Conservation (phyloP, 2,888 invertebrate genomes). For the Aporophyla lueneburgensis region DNA sequence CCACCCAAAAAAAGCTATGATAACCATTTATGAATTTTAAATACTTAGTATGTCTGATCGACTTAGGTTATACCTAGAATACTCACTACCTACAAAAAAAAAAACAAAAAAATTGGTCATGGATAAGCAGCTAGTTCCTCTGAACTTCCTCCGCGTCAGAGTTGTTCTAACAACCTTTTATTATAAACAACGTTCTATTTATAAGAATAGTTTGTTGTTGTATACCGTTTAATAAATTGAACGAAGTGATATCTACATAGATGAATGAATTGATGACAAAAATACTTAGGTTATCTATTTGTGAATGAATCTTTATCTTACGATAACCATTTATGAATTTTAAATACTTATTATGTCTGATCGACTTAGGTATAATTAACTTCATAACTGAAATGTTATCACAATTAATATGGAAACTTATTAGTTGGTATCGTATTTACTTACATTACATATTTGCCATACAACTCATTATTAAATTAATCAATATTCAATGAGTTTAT, state of each 20-base stretch:
- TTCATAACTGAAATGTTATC: slow-evolving; percentile 29
- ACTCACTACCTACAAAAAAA: neutral
- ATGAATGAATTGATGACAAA: neutral
- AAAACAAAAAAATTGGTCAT: no score
- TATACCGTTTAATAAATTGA: neutral
- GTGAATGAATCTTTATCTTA: slow-evolving; percentile 25
- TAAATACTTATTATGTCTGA: slow-evolving; percentile 7
- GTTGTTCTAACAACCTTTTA: slow-evolving; percentile 12
- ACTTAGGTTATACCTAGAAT: slow-evolving; percentile 18
- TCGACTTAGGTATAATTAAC: slow-evolving; percentile 22
- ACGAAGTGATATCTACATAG: neutral
- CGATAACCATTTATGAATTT: slow-evolving; percentile 9
- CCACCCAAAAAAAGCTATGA: neutral
- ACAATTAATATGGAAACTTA: slow-evolving; percentile 10
- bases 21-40: slow-evolving; percentile 10
- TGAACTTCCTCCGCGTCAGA: slow-evolving; percentile 4
- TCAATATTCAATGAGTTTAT: slow-evolving; percentile 20
- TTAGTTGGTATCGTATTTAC: slow-evolving; percentile 19
- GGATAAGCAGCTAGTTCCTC: slow-evolving; percentile 9
- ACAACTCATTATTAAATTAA: slow-evolving; percentile 12
- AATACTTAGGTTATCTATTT: slow-evolving; percentile 15
- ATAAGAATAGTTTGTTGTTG: slow-evolving; percentile 12
- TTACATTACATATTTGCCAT: slow-evolving; percentile 1
- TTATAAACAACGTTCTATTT: slow-evolving; percentile 30
- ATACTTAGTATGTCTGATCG: slow-evolving; percentile 5